A percentile compares a stretch with the other conserved stretches of the same genome.
Conservation (phyloP, 2,113 vertebrate species). For the Genyomyrus donnyi region DNA sequence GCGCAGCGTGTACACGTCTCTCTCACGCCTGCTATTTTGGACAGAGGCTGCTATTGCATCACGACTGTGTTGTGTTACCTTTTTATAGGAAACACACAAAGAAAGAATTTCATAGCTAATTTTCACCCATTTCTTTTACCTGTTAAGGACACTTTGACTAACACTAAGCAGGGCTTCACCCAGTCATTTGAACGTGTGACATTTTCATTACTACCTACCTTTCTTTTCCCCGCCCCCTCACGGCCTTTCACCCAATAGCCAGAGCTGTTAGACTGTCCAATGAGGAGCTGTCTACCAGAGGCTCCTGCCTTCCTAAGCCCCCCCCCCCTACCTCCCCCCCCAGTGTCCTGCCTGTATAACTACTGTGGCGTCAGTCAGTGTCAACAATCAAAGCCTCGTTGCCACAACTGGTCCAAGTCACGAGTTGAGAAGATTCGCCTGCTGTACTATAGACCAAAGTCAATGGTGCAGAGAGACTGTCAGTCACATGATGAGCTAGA, state of each 20-base stretch:
- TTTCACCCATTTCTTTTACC: neutral
- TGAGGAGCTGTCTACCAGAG: neutral
- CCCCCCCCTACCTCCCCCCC: neutral
- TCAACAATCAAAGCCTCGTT: neutral
- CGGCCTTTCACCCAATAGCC: neutral
- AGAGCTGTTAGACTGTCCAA: neutral
- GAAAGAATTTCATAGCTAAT: neutral
- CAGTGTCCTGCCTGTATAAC: neutral
- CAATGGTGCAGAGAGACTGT: neutral
- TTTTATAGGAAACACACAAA: neutral
- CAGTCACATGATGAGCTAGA: neutral
- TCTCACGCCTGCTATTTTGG: neutral
- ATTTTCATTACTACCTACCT: neutral
- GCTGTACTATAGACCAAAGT: neutral
- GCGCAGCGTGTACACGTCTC: neutral
- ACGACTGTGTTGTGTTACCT: neutral
- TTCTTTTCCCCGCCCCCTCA: neutral
- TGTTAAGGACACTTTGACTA: neutral
- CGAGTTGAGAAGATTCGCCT: neutral
- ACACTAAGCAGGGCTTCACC: neutral
- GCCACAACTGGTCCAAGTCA: neutral
- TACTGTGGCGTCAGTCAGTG: neutral
- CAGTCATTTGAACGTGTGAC: neutral
- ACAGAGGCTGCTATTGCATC: neutral
- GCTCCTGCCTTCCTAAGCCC: neutral